These are phyloP conservation scores for Lerista edwardsae DNA, from an alignment of 2,797 vertebrate genomes.

Conservation along the genomic window DNA sequence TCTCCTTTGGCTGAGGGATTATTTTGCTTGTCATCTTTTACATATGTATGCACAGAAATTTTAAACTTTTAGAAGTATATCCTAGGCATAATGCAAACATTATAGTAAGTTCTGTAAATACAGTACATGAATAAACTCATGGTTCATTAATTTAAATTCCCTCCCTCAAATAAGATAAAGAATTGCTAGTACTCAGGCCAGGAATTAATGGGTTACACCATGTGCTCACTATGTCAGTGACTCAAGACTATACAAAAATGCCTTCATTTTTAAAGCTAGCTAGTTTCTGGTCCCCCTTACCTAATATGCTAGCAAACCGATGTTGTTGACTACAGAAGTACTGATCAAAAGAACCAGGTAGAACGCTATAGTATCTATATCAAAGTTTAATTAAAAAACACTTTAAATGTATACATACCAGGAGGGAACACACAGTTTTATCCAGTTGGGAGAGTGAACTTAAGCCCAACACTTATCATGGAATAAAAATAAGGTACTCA, in stretches of 20 bases:
- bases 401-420: no score
- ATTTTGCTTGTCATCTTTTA: not conserved
- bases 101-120: not conserved
- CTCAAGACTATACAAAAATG: not conserved
- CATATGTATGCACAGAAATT: not conserved
- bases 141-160: not conserved
- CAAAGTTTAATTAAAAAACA: not conserved
- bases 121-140: rapidly evolving
- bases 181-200: not conserved
- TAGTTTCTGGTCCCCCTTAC: not conserved
- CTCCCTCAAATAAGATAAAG: not conserved
- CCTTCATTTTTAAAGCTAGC: not conserved
- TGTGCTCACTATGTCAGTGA: not conserved
- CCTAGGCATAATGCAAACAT: not conserved
- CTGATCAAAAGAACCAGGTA: not conserved
- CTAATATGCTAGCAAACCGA: not conserved
- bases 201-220: not conserved
- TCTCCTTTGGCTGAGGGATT: not conserved
- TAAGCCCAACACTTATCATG: not conserved
- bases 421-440: not conserved
- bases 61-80: not conserved
- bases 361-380: not conserved
- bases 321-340: not conserved
- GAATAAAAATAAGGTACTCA: not conserved
- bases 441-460: conserved; percentile 10